phyloP scores from a whole-genome alignment of 2,797 vertebrate species.

The Squalus acanthias region DNA sequence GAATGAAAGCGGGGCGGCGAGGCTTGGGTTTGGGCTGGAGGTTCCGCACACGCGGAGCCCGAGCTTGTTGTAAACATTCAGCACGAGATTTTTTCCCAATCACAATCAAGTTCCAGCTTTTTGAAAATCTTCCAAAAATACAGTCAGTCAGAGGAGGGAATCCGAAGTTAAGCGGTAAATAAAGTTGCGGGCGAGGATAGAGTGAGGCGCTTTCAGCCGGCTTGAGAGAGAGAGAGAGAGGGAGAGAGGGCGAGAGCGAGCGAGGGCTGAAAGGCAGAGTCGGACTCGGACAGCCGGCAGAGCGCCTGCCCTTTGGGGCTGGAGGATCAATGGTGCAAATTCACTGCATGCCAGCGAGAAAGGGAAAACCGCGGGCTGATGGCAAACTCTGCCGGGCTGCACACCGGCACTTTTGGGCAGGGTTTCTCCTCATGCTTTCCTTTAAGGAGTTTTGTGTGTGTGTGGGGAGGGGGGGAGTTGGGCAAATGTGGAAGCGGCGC shows the following conservation, averaged over 20 bases:
- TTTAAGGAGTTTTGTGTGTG: neutral
- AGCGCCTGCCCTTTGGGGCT: neutral
- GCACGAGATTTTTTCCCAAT: conserved; percentile 83
- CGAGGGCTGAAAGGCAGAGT: conserved; percentile 47
- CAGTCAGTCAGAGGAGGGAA: conserved; percentile 68
- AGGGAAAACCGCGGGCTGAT: neutral
- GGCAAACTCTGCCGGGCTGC: neutral
- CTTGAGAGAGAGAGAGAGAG: conserved; percentile 39
- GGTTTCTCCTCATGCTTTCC: neutral
- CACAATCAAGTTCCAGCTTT: conserved; percentile 82
- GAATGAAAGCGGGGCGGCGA: neutral
- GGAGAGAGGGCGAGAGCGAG: conserved; percentile 43
- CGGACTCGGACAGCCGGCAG: conserved; percentile 48
- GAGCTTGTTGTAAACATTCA: conserved; percentile 77
- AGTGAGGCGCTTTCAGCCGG: neutral
- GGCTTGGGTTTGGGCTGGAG: conserved; percentile 55
- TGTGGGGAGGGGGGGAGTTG: neutral
- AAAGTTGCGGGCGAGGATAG: conserved; percentile 47
- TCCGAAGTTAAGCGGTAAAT: conserved; percentile 52
- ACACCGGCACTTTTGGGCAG: neutral
- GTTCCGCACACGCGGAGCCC: conserved; percentile 73
- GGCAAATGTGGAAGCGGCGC: neutral
- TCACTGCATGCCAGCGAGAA: neutral
- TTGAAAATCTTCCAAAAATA: conserved; percentile 86
- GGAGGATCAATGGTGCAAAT: neutral